phyloP scores from a whole-genome alignment of 2,888 invertebrate genomes.

The Drosophila diplacantha region DNA sequence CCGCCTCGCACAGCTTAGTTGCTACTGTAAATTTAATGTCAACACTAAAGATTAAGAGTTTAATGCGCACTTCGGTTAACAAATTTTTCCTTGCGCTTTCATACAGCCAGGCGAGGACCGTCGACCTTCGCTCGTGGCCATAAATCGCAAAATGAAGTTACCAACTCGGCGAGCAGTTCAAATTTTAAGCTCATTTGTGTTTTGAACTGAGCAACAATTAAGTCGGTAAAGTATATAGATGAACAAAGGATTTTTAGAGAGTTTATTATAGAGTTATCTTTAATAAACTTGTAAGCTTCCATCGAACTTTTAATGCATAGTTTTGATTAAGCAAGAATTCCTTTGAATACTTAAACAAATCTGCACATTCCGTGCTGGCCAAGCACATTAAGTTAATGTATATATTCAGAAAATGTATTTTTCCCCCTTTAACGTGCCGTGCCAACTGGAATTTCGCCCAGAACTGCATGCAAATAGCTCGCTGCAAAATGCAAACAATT shows the following conservation, averaged over 20 bases:
- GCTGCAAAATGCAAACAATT: constrained; percentile 36
- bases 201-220: constrained; percentile 17
- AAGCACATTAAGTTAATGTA: constrained; percentile 11
- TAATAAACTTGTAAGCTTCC: background rate
- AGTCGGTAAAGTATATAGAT: constrained; percentile 1
- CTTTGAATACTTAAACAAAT: background rate
- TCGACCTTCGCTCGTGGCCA: constrained; percentile 6
- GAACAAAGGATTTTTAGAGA: too few species aligned
- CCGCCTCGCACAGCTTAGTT: constrained; percentile 26
- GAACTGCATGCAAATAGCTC: constrained; percentile 15
- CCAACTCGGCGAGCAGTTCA: constrained; percentile 9
- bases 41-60: constrained; percentile 72
- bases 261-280: background rate
- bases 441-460: constrained; percentile 4
- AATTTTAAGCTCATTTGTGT: constrained; percentile 22
- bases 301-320: background rate
- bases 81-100: constrained; percentile 53
- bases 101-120: constrained; percentile 2
- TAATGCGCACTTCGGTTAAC: constrained; percentile 55
- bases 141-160: constrained; percentile 39
- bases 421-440: constrained; percentile 9
- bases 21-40: constrained; percentile 61
- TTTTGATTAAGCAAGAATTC: background rate
- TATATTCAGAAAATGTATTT: constrained; percentile 9
- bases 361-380: background rate